phyloP scores from a whole-genome alignment of 2,888 invertebrate species.

The Neuroscelio doddi region DNA sequence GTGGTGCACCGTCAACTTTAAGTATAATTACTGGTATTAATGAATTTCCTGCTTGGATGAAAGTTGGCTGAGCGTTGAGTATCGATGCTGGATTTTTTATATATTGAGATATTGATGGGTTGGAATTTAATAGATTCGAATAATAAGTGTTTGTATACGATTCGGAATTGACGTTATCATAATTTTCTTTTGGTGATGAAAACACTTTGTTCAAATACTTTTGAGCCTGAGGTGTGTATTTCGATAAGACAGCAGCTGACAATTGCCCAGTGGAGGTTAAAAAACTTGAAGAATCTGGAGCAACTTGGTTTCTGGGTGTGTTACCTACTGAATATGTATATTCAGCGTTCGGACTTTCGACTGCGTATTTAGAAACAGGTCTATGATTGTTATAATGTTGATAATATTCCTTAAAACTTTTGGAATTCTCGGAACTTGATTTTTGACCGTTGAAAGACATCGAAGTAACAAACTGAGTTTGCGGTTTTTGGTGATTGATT shows the following conservation, averaged over 20 bases:
- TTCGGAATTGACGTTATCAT: conserved; percentile 27
- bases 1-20: conserved; percentile 65
- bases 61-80: conserved; percentile 67
- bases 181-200: conserved; percentile 37
- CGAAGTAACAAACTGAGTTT: conserved; percentile 55
- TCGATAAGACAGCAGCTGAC: conserved; percentile 43
- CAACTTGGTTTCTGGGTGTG: conserved; percentile 13
- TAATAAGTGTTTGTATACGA: conserved; percentile 55
- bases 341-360: conserved; percentile 60
- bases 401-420: conserved; percentile 1
- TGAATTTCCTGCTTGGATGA: conserved; percentile 67
- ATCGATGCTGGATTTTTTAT: conserved; percentile 67
- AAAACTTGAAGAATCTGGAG: conserved; percentile 33
- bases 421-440: conserved; percentile 10
- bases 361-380: conserved; percentile 53
- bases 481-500: conserved; percentile 22
- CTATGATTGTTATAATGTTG: conserved; percentile 6
- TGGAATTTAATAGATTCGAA: conserved; percentile 63
- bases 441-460: conserved; percentile 20
- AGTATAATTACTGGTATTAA: conserved; percentile 68
- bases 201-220: conserved; percentile 58
- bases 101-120: conserved; percentile 69
- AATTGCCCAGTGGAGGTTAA: conserved; percentile 48
- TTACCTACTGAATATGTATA: conserved; percentile 51
- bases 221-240: conserved; percentile 54